Conservation (phyloP, 2,888 invertebrate genomes). For the Nysson spinosus region DNA sequence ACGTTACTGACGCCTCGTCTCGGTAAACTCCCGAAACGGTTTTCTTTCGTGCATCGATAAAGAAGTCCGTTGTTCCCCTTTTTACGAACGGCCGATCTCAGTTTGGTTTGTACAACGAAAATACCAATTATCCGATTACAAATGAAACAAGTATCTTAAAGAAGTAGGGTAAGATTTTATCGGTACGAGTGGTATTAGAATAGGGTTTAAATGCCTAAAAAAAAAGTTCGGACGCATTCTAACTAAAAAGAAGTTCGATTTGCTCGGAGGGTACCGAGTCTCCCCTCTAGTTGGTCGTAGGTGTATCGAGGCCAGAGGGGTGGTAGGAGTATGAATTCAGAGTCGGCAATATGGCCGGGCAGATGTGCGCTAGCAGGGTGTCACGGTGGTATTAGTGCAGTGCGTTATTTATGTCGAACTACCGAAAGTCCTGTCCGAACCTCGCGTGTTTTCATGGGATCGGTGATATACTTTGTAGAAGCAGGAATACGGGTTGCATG, state of each 20-base stretch:
- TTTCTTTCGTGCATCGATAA: slow-evolving; percentile 43
- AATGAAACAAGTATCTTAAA: no score
- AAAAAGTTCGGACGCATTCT: no score
- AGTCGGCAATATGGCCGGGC: slow-evolving; percentile 75
- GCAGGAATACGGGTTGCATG: slow-evolving; percentile 73
- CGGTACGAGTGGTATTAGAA: no score
- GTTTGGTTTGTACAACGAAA: no score
- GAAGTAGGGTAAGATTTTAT: no score
- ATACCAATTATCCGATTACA: neutral
- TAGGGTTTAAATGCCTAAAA: no score
- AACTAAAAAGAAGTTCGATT: no score
- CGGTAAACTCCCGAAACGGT: slow-evolving; percentile 46
- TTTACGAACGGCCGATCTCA: no score
- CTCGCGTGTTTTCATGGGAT: slow-evolving; percentile 77
- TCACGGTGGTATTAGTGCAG: slow-evolving; percentile 75
- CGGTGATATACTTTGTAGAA: slow-evolving; percentile 75
- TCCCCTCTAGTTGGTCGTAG: slow-evolving; percentile 30
- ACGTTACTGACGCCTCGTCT: slow-evolving; percentile 56
- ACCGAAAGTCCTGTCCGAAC: slow-evolving; percentile 75
- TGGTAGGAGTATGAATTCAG: slow-evolving; percentile 55
- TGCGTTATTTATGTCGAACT: slow-evolving; percentile 76
- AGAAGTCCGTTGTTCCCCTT: no score
- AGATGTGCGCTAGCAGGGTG: slow-evolving; percentile 75
- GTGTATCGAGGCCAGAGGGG: slow-evolving; percentile 40
- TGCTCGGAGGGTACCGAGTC: no score